Conservation (phyloP, 35 echinoderm and acorn worm genomes). For the Lytechinus pictus region DNA sequence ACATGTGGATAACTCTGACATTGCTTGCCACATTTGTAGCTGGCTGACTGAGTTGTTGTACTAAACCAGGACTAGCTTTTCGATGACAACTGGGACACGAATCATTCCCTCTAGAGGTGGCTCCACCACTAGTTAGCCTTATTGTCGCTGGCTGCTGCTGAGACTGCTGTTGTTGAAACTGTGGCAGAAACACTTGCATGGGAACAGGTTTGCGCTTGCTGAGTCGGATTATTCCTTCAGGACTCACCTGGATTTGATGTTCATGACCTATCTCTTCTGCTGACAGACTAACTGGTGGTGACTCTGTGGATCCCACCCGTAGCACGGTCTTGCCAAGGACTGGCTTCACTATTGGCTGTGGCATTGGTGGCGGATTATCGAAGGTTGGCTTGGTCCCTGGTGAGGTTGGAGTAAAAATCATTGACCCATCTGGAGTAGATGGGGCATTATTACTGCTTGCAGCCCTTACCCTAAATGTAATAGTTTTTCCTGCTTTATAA, state of each 20-base stretch:
- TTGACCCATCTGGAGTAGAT: conserved; percentile 57
- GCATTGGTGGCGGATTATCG: neutral
- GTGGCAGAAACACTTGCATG: conserved; percentile 41
- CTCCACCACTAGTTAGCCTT: conserved; percentile 51
- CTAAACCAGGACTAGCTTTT: neutral
- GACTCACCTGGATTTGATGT: conserved; percentile 64
- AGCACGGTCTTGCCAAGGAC: conserved; percentile 52
- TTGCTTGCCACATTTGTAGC: conserved; percentile 23
- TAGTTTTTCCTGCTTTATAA: conserved; percentile 69
- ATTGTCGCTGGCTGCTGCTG: conserved; percentile 47
- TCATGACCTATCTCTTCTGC: conserved; percentile 50
- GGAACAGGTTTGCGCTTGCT: conserved; percentile 68
- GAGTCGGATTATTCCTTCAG: conserved; percentile 71
- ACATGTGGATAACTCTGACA: conserved; percentile 45
- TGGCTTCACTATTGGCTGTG: neutral
- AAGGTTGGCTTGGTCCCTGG: conserved; percentile 7
- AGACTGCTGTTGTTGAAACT: conserved; percentile 26
- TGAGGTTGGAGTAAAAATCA: conserved; percentile 59
- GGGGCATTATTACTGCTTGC: conserved; percentile 34
- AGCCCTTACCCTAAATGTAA: conserved; percentile 64
- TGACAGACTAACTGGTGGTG: conserved; percentile 41
- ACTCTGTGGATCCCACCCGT: conserved; percentile 46
- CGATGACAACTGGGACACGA: conserved; percentile 59
- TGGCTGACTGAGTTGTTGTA: conserved; percentile 9
- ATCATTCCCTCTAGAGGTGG: neutral